Evolutionary conservation across 2,888 invertebrate genomes (phyloP), one percentile per base, ranked within the genome.

Genomic region (Apoda limacodes): DNA sequence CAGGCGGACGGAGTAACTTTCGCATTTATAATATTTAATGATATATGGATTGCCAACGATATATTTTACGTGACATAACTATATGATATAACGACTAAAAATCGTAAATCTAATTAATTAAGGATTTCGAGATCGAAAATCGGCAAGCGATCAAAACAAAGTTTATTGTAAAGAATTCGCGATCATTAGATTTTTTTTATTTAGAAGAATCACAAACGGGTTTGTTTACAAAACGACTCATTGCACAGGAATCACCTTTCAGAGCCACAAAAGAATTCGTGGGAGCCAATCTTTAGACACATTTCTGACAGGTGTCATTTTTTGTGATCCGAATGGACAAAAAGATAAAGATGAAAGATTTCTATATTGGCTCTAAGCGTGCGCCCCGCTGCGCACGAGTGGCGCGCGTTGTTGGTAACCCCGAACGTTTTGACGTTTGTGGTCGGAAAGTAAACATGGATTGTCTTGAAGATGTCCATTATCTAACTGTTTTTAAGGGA

Each of bases 281-380:
- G 49, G 48, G 49, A 48, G 48, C 48, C 32, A 27, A 28, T 28
- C 32, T 21, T 32, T 37, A 32, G 43, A 35, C 40, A 17, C 35
- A 37, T 38, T 43, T 39, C 34, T 45, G 52, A 50, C 52, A 52
- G 50, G 49, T 52, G 52, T 52, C 52, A 49, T 48, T 50, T 50
- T 52, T 51, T 51, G 44, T 44, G 42, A 45, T 39, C 35, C 39
- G 32, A 38, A 35, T 30, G 35, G 39, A 44, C 37, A 57, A 59
- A 55, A 48, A 43, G 49, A 49, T 49, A 40, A 47, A 59, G 57
- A 61, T 58, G 61, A 60, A 60, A 64, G 60, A 68, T 62, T 67
- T 68, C 66, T 67, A 68, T 69, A 66, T 57, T 58, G 53, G 56
- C 45, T 17, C 49, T 59, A 50, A 60, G 49, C 38, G 39, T 60